These are phyloP conservation scores for Odocoileus hemionus DNA, from an alignment of 2,113 vertebrate species.

Conservation along the genomic window DNA sequence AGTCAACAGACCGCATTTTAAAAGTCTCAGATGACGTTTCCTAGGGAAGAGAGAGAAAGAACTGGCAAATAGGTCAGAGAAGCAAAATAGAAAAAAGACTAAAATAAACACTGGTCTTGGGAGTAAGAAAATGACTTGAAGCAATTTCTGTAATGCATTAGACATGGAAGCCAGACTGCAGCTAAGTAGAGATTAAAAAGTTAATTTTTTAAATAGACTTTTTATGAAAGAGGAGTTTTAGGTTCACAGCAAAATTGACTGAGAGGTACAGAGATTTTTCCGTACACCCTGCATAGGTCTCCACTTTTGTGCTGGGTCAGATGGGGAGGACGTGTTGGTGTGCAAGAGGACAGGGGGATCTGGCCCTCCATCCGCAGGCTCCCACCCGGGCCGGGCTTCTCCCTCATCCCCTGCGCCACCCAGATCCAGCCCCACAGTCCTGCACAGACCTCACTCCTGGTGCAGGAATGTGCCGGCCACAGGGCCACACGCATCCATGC, in stretches of 20 bases:
- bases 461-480: neutral
- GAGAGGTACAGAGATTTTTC: neutral
- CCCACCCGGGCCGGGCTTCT: too few relatives aligned
- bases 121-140: neutral
- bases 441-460: neutral
- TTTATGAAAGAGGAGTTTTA: neutral
- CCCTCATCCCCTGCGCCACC: neutral
- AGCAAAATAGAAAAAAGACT: neutral
- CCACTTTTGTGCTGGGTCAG: neutral
- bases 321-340: fast-evolving
- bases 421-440: neutral
- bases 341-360: neutral
- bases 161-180: neutral
- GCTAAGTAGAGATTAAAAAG: neutral
- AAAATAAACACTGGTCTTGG: neutral
- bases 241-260: neutral
- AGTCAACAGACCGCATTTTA: neutral
- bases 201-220: neutral
- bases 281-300: neutral
- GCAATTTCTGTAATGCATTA: neutral
- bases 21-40: neutral
- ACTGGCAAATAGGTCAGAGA: neutral
- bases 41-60: neutral
- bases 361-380: neutral
- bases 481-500: neutral